These are phyloP conservation scores for Synodontis membranacea DNA, from an alignment of 2,113 vertebrate genomes.

Conservation along the genomic window DNA sequence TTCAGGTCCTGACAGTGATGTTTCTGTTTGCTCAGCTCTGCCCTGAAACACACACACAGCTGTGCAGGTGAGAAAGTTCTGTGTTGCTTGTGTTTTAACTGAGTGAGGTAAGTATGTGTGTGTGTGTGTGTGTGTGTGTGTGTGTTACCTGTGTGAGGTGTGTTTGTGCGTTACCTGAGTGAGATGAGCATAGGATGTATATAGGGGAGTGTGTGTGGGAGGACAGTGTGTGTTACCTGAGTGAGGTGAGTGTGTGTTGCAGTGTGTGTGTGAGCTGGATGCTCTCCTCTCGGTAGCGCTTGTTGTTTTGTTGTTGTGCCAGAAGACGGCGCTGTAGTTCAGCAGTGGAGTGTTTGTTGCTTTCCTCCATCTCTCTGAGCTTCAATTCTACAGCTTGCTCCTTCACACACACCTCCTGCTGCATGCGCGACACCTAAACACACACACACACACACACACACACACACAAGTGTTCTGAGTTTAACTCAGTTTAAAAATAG, in stretches of 20 bases:
- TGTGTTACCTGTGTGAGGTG: slow-evolving; percentile 28
- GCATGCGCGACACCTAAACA: slow-evolving; percentile 84
- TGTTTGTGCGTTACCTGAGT: neutral
- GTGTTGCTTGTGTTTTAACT: slow-evolving; percentile 77
- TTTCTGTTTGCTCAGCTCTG: slow-evolving; percentile 85
- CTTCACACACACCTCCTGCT: slow-evolving; percentile 84
- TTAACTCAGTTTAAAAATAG: neutral
- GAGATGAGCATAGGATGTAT: neutral
- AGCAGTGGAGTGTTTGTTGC: slow-evolving; percentile 72
- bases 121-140: neutral
- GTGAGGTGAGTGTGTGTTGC: slow-evolving; percentile 75
- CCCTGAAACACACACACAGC: slow-evolving; percentile 71
- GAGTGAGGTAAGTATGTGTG: slow-evolving; percentile 51
- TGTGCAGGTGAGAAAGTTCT: slow-evolving; percentile 66
- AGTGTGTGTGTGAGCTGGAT: slow-evolving; percentile 77
- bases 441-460: slow-evolving; percentile 1
- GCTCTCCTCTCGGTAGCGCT: slow-evolving; percentile 86
- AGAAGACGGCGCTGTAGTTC: slow-evolving; percentile 82
- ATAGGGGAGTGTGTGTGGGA: neutral
- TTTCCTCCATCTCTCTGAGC: slow-evolving; percentile 86
- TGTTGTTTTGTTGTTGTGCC: slow-evolving; percentile 84
- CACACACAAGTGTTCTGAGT: neutral
- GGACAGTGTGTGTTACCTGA: slow-evolving; percentile 72
- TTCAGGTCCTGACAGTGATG: slow-evolving; percentile 80
- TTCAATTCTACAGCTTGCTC: slow-evolving; percentile 79